A percentile compares a stretch with the other conserved stretches of the same genome.
Evolutionary conservation across 2,797 vertebrate genomes (phyloP).

Genomic region (Podargus strigoides): DNA sequence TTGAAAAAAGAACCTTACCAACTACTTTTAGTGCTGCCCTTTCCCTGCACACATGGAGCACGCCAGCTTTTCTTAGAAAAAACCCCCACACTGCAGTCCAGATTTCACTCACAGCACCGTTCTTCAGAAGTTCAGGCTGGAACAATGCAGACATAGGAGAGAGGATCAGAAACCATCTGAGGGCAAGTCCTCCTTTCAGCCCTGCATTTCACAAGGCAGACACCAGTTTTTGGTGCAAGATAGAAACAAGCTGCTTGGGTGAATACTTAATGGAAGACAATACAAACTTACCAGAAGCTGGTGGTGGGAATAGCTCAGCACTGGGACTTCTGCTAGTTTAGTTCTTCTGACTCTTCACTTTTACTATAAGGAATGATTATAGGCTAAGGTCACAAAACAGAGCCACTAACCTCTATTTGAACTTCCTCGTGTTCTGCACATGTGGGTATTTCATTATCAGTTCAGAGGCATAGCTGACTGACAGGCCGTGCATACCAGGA

Average conservation of each 20-base stretch:
- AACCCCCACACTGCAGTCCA: not conserved
- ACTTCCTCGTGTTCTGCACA: slow-evolving; percentile 32
- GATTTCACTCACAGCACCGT: not conserved
- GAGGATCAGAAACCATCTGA: not conserved
- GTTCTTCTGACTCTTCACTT: not conserved
- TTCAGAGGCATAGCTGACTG: slow-evolving; percentile 21
- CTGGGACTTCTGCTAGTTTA: not conserved
- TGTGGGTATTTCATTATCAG: slow-evolving; percentile 24
- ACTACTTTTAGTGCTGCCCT: not conserved
- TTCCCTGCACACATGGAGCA: not conserved
- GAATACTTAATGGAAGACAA: not conserved
- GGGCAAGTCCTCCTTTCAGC: not conserved
- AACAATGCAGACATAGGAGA: not conserved
- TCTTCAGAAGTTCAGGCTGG: not conserved
- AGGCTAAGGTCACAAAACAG: slow-evolving; percentile 30
- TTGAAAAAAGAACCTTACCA: not conserved
- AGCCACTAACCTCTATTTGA: slow-evolving; percentile 51
- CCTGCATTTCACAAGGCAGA: not conserved
- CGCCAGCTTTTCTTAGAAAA: not conserved
- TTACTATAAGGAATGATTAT: slow-evolving; percentile 23
- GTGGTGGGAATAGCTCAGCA: not conserved
- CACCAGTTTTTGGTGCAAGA: not conserved
- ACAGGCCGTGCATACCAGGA: not conserved
- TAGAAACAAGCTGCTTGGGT: not conserved
- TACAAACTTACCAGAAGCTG: not conserved